Base-by-base conservation (phyloP, 1,140 invertebrate species). In the Portunus trituberculatus region DNA sequence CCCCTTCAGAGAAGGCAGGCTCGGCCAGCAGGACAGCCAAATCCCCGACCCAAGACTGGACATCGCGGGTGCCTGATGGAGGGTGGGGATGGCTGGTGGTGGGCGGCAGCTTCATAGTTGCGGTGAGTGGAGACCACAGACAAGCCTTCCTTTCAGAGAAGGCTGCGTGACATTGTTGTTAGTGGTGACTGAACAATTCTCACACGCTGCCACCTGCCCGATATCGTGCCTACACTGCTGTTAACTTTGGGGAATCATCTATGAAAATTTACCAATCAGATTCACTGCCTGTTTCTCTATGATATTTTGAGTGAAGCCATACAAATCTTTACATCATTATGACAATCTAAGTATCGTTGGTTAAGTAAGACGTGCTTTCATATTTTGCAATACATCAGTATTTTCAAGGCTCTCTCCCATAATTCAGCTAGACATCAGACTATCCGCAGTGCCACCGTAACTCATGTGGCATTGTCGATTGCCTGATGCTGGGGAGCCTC, bases 51-150 rank as follows among this genome's bases (percentile, higher is more conserved):
- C 28, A 59, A 3, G 91, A 59, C 32, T 28, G 14, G 28, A 25
- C 8, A 0, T 12, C 48, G 16, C 25, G 91, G 39, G 39, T 52
- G 46, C 92, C 92, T 29, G 92, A 93, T 83, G 92, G 92, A 59
- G 92, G 92, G 3, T 93, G 92, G 92, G 92, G 92, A 6, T 93
- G 92, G 92, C n/a, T 93, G 20, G 83, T 93, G 83, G 92, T 87
- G 25, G 12, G 84, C 12, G 92, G 92, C 39, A 87, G 83, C 83
- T 93, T 93, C 92, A 88, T 93, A 8, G 59, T 48, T 83, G 45
- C 31, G 83, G 92, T 93, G 45, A 84, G 92, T 92, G 12, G 52
- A 10, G 6, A 28, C 16, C 52, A 20, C 52, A 39, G 39, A 20
- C 52, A 39, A 6, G 39, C 6, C 39, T 39, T 39, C 1, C 6